Evolutionary conservation across 2,888 invertebrate genomes (phyloP).

Genomic region (Nemoura dubitans): DNA sequence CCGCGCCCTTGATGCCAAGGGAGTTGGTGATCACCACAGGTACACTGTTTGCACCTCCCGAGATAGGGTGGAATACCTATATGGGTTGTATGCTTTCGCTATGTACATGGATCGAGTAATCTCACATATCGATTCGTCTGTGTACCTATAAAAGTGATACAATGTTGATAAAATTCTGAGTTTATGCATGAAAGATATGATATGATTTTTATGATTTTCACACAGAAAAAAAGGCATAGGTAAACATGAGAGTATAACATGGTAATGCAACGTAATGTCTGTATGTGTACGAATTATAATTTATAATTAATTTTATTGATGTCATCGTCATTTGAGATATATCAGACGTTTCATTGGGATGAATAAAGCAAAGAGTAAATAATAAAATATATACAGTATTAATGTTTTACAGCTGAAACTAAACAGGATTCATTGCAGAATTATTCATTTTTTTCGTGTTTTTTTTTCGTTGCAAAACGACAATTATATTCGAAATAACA

Average conservation of each 20-base stretch:
- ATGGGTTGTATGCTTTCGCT: background rate
- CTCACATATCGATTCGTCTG: background rate
- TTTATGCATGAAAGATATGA: background rate
- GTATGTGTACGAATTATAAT: too few relatives aligned
- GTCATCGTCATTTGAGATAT: background rate
- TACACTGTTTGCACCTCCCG: background rate
- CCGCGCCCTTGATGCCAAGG: background rate
- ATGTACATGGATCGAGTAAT: background rate
- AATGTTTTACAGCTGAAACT: background rate
- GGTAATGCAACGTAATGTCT: background rate
- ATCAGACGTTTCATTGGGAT: background rate
- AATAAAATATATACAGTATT: background rate
- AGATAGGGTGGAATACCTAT: background rate
- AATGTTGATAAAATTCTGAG: too few relatives aligned
- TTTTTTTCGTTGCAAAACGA: background rate
- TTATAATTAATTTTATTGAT: background rate
- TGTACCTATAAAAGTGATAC: background rate
- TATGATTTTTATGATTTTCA: background rate
- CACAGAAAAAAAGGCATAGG: background rate
- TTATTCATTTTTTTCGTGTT: background rate
- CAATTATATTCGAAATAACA: background rate
- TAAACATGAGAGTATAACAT: background rate
- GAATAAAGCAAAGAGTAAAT: background rate
- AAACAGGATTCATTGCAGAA: background rate
- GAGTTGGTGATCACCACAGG: background rate